Evolutionary conservation across 2,888 invertebrate species (phyloP).

Genomic region (Parnassius apollo): DNA sequence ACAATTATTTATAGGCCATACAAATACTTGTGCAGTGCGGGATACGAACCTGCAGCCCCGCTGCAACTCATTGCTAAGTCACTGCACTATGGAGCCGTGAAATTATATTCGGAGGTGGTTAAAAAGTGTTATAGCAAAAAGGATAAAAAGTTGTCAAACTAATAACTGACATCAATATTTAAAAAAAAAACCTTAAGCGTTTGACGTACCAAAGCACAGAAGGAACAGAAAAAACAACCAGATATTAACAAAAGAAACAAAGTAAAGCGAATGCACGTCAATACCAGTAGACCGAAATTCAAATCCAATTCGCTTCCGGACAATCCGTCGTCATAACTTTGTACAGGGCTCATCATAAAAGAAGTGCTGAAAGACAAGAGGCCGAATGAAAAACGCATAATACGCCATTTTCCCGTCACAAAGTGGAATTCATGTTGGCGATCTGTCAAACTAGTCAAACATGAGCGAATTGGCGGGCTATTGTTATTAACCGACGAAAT

Average conservation of each 20-base stretch:
- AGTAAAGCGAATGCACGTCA: conserved; percentile 38
- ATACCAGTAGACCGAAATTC: conserved; percentile 42
- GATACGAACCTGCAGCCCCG: too few species aligned
- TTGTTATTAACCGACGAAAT: conserved; percentile 58
- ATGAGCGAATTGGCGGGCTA: conserved; percentile 59
- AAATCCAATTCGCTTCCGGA: conserved; percentile 63
- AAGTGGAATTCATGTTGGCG: conserved; percentile 74
- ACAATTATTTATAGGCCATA: too few species aligned
- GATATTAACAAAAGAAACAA: conserved; percentile 33
- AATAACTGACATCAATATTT: not conserved
- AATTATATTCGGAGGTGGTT: too few species aligned
- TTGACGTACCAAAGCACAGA: conserved; percentile 25
- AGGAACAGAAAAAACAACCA: conserved; percentile 27
- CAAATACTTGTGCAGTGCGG: too few species aligned
- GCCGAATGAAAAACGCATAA: conserved; percentile 73
- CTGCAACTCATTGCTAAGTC: too few species aligned
- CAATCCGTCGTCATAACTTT: conserved; percentile 63
- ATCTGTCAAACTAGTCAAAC: conserved; percentile 80
- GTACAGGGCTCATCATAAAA: conserved; percentile 70
- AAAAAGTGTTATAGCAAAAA: too few species aligned
- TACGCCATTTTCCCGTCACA: conserved; percentile 75
- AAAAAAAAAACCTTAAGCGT: not conserved
- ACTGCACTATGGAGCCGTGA: too few species aligned
- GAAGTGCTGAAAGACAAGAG: conserved; percentile 77
- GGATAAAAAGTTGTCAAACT: too few species aligned